Evolutionary conservation across 1,140 invertebrate genomes (phyloP).

Genomic region (Temnothorax curvispinosus): DNA sequence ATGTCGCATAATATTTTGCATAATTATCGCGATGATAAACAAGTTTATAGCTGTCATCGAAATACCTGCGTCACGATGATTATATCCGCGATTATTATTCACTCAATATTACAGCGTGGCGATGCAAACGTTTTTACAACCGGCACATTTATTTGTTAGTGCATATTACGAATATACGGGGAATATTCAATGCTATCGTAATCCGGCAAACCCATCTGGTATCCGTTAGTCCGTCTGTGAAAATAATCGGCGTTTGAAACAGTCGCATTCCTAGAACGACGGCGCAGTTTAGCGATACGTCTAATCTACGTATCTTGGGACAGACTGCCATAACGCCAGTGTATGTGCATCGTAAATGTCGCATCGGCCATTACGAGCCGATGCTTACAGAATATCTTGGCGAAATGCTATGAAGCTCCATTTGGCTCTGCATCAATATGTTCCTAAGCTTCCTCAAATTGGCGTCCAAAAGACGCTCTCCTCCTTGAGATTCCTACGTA

Average conservation of each 20-base stretch:
- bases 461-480: slow-evolving; percentile 12
- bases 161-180: background rate
- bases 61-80: background rate
- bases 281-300: slow-evolving; percentile 33
- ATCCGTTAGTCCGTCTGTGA: slow-evolving; percentile 23
- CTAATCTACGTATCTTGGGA: background rate
- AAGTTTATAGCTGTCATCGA: background rate
- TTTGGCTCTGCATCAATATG: slow-evolving; percentile 45
- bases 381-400: slow-evolving; percentile 39
- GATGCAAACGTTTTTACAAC: background rate
- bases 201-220: slow-evolving; percentile 16
- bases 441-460: slow-evolving; percentile 13
- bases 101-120: background rate
- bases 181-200: slow-evolving; percentile 3
- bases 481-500: background rate
- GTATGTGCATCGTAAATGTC: slow-evolving; percentile 57
- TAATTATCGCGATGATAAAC: slow-evolving; percentile 16
- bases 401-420: background rate
- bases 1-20: background rate
- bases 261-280: slow-evolving; percentile 36
- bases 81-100: background rate
- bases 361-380: slow-evolving; percentile 12
- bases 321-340: slow-evolving; percentile 13
- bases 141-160: slow-evolving; percentile 13
- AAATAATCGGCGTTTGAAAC: slow-evolving; percentile 51